Evolutionary conservation across 1,140 invertebrate genomes (phyloP), one percentile per base, ranked within the genome.

Genomic region (Euschistus heros): DNA sequence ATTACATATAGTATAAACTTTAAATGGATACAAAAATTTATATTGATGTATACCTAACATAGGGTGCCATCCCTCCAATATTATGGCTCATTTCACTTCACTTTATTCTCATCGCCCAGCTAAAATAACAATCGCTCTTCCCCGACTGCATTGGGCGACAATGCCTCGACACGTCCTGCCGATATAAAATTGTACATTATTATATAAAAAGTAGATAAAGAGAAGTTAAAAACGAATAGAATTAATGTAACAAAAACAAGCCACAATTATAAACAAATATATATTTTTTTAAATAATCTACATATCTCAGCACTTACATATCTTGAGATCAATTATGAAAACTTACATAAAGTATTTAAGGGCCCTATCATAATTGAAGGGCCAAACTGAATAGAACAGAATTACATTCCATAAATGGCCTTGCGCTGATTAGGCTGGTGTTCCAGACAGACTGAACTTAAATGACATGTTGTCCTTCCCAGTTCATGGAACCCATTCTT

Each of bases 11-110:
- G 5, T 54, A 54, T 13, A 10, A 10, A 37, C 13, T 10, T 37
- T 10, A 30, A 7, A 10, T 37, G 33, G 1, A 37, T 13, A 37
- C 1, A 10, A 37, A 54, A 15, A 54, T 17, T 22, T n/a, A 20
- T 6, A 54, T 10, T 20, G 47, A 20, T 18, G 10, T 62, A 64
- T 64, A 72, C 71, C 68, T 72, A 22, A 72, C 74, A 69, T 74
- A 79, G 71, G 77, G 76, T 76, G 77, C 76, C 77, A 79, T 80
- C 74, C 77, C 79, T 76, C 77, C 75, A 70, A 79, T 77, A 64
- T 72, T 72, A 60, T 72, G 71, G 72, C 70, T 71, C 72, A 72
- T 72, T 61, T 68, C 69, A 37, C 44, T 61, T 66, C 59, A 66
- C 68, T 33, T 63, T 46, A 61, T 67, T 69, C 64, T 69, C 68